Percentiles rank a stretch among this genome's conserved stretches.
phyloP scores from a whole-genome alignment of 2,888 invertebrate species.

The Gari tellinella region DNA sequence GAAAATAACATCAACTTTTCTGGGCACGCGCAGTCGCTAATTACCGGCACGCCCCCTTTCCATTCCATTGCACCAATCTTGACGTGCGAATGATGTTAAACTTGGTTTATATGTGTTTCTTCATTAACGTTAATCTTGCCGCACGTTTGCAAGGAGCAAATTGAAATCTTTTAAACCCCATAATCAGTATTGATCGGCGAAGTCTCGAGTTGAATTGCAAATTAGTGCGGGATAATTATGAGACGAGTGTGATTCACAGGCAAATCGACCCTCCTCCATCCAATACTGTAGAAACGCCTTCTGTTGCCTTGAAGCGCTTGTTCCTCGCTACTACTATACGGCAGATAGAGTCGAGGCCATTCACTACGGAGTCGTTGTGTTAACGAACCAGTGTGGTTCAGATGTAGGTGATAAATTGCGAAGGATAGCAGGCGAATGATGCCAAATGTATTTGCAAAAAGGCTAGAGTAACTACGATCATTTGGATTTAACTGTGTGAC shows the following conservation, averaged over 20 bases:
- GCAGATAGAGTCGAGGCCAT: too few relatives aligned
- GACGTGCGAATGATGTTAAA: constrained; percentile 28
- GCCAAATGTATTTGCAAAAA: constrained; percentile 13
- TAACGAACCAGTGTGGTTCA: constrained; percentile 41
- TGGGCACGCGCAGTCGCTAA: constrained; percentile 42
- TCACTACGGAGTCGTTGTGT: constrained; percentile 6
- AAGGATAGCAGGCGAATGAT: constrained; percentile 27
- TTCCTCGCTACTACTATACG: too few relatives aligned
- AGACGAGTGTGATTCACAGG: constrained; percentile 28
- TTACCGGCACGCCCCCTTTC: constrained; percentile 42
- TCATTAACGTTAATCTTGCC: constrained; percentile 43
- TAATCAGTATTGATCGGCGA: constrained; percentile 48
- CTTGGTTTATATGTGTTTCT: constrained; percentile 42
- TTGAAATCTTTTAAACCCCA: constrained; percentile 48
- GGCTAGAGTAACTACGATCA: too few relatives aligned
- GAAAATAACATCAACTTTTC: constrained; percentile 29
- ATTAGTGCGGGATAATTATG: constrained; percentile 52
- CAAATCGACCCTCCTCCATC: constrained; percentile 42
- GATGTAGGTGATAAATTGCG: constrained; percentile 39
- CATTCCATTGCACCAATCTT: constrained; percentile 29
- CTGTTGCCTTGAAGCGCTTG: constrained; percentile 4
- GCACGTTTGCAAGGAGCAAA: constrained; percentile 51
- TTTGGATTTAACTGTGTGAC: too few relatives aligned
- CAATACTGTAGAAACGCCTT: constrained; percentile 34
- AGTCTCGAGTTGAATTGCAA: constrained; percentile 57